Percentiles rank a stretch among this genome's conserved stretches.
These are phyloP conservation scores for Acronicta psi DNA, from an alignment of 2,888 invertebrate genomes.

Conservation along the genomic window DNA sequence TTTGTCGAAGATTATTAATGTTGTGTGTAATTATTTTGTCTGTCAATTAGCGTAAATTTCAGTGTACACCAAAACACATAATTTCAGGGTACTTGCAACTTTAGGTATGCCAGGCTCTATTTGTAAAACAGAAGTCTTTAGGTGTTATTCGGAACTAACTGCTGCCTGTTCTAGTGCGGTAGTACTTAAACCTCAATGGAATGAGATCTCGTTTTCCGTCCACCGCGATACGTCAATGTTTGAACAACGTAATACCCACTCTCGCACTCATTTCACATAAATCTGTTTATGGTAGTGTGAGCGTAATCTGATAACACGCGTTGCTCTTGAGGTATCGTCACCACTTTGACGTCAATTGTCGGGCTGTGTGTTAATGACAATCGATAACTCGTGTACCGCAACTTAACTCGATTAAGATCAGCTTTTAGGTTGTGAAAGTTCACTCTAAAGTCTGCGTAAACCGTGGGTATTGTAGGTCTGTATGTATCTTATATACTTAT, in stretches of 20 bases:
- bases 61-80: too few species aligned
- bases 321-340: slow-evolving; percentile 17
- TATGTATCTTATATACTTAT: too few species aligned
- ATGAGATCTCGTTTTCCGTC: slow-evolving; percentile 13
- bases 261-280: slow-evolving; percentile 40
- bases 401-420: background rate
- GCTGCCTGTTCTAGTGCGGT: background rate
- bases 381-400: slow-evolving; percentile 19
- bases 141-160: too few species aligned
- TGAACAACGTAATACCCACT: slow-evolving; percentile 38
- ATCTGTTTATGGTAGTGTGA: slow-evolving; percentile 37
- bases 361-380: slow-evolving; percentile 18
- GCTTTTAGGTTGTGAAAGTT: too few species aligned
- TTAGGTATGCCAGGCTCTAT: too few species aligned
- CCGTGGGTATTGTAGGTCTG: too few species aligned
- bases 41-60: too few species aligned
- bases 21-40: too few species aligned
- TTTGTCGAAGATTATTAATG: too few species aligned
- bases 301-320: slow-evolving; percentile 38
- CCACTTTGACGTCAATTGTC: slow-evolving; percentile 35
- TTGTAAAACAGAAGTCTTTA: too few species aligned
- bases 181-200: background rate
- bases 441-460: too few species aligned
- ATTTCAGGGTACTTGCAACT: too few species aligned
- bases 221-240: slow-evolving; percentile 44